Conservation (phyloP, 2,888 invertebrate genomes). For the Liodrosophila aerea region DNA sequence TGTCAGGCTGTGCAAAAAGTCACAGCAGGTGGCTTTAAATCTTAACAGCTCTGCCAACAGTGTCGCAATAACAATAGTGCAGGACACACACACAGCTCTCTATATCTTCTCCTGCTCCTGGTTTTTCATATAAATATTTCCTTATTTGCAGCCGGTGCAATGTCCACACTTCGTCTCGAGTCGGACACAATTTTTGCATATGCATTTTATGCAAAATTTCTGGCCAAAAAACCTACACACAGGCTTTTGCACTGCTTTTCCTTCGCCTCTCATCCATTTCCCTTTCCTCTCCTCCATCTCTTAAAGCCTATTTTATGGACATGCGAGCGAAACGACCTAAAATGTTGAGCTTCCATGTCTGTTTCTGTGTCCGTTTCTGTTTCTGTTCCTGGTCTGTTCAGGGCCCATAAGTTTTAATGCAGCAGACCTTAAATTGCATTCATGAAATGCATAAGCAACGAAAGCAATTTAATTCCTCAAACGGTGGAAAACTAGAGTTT, state of each 20-base stretch:
- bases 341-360: slow-evolving; percentile 18
- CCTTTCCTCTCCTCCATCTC: background rate
- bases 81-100: slow-evolving; percentile 23
- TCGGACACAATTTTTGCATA: slow-evolving; percentile 45
- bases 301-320: slow-evolving; percentile 3
- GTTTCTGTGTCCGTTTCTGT: background rate
- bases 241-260: background rate
- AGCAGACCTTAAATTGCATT: slow-evolving; percentile 58
- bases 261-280: background rate
- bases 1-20: slow-evolving; percentile 22
- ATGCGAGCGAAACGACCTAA: slow-evolving; percentile 28
- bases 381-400: background rate
- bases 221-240: slow-evolving; percentile 1
- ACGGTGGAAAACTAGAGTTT: background rate
- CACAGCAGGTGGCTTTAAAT: slow-evolving; percentile 40
- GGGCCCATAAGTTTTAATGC: slow-evolving; percentile 36
- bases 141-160: slow-evolving; percentile 37
- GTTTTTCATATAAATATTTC: slow-evolving; percentile 48
- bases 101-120: background rate
- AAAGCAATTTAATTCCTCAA: slow-evolving; percentile 15
- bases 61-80: slow-evolving; percentile 38
- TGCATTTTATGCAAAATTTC: slow-evolving; percentile 51
- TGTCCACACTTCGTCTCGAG: slow-evolving; percentile 20
- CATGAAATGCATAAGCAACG: slow-evolving; percentile 60
- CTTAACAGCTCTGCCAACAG: slow-evolving; percentile 20